Evolutionary conservation across 2,888 invertebrate species (phyloP).

Genomic region (Amiota communis): DNA sequence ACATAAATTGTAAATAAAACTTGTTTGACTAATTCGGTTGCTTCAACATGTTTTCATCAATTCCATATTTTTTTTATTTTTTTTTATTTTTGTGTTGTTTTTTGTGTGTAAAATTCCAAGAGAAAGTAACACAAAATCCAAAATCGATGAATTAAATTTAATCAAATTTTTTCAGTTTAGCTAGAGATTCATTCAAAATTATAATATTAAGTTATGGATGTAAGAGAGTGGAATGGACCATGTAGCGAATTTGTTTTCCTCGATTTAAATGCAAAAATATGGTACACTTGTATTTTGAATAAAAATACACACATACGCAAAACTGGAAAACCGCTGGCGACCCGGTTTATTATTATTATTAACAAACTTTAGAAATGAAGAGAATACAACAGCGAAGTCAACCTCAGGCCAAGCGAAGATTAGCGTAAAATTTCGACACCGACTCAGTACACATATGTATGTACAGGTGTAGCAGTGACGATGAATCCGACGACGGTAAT

Average conservation of each 20-base stretch:
- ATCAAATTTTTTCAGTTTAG: no score
- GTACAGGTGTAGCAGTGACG: background rate
- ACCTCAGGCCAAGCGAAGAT: slow-evolving; percentile 17
- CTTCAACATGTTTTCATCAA: no score
- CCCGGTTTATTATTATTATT: slow-evolving; percentile 3
- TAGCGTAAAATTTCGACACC: slow-evolving; percentile 12
- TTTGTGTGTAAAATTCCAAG: background rate
- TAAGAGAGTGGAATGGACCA: no score
- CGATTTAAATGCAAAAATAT: no score
- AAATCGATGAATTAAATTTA: no score
- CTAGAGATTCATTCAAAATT: no score
- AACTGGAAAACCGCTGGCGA: background rate
- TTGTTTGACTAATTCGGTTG: no score
- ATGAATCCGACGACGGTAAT: background rate
- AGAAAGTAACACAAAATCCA: background rate
- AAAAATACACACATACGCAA: background rate
- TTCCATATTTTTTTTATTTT: no score
- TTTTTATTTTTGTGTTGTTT: background rate
- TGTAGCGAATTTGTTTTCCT: no score
- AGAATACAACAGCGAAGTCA: background rate
- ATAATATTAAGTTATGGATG: no score
- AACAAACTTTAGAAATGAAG: no score
- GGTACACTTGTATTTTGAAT: no score
- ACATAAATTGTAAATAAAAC: slow-evolving; percentile 5
- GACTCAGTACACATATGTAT: background rate